These are phyloP conservation scores for Myotis yumanensis DNA, from an alignment of 2,113 vertebrate genomes.

Conservation along the genomic window DNA sequence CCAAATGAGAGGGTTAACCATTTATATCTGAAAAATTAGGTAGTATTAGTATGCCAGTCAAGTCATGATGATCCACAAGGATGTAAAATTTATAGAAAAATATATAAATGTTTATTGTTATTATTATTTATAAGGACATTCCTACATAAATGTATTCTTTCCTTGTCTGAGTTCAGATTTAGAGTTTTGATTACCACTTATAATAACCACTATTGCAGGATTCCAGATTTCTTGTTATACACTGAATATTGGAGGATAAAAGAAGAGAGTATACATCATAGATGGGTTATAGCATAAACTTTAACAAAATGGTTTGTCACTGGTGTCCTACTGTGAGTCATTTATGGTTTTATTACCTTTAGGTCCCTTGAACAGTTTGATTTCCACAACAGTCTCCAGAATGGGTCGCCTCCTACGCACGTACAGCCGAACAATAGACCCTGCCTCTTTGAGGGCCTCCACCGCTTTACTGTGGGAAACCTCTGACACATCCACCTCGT, in stretches of 20 bases:
- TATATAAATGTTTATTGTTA: not conserved
- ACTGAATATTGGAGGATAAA: not conserved
- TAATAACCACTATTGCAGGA: not conserved
- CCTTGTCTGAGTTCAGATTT: not conserved
- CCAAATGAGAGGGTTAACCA: not conserved
- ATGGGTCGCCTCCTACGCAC: conserved; percentile 94
- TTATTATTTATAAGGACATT: not conserved
- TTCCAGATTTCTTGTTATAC: not conserved
- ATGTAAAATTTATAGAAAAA: conserved; percentile 12
- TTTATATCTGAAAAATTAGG: conserved; percentile 31
- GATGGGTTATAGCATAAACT: not conserved
- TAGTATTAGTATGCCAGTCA: not conserved
- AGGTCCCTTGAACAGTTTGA: conserved; percentile 97
- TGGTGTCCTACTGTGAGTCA: not conserved
- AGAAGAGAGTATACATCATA: not conserved
- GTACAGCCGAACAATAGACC: conserved; percentile 94
- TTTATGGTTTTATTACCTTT: conserved; percentile 89
- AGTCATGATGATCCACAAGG: not conserved
- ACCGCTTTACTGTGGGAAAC: conserved; percentile 97
- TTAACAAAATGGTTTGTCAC: not conserved
- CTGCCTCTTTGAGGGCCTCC: conserved; percentile 95
- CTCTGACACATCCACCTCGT: conserved; percentile 94
- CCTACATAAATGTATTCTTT: not conserved
- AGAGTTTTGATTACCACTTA: not conserved
- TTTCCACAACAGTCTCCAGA: conserved; percentile 95